Evolutionary conservation across 2,113 vertebrate species (phyloP).

Genomic region (Potamarius usumacintae): DNA sequence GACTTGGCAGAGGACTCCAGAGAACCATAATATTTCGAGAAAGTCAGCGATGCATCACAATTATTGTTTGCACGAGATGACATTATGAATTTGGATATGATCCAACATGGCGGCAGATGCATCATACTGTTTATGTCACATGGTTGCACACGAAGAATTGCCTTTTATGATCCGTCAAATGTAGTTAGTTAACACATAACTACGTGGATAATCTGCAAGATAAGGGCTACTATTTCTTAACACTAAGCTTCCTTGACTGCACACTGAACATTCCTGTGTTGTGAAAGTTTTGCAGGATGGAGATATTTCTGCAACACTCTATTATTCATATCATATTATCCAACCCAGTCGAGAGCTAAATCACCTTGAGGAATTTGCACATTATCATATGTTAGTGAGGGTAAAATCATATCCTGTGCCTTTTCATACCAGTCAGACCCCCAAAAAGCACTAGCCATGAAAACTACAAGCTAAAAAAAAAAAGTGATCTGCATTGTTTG

Average conservation of each 20-base stretch:
- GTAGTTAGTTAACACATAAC: background rate
- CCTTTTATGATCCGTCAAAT: background rate
- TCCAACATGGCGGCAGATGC: no score
- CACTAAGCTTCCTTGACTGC: background rate
- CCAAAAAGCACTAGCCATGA: slow-evolving; percentile 18
- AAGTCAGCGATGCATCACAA: no score
- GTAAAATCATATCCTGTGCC: background rate
- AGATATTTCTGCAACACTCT: background rate
- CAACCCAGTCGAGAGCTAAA: background rate
- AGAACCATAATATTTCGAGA: no score
- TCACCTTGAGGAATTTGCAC: slow-evolving; percentile 6
- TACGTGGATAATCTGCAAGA: background rate
- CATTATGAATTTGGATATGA: no score
- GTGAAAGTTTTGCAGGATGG: background rate
- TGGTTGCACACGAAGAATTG: no score
- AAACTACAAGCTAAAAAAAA: background rate
- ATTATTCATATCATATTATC: slow-evolving; percentile 12
- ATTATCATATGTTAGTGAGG: background rate
- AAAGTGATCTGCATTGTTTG: slow-evolving; percentile 13
- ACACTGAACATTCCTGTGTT: background rate
- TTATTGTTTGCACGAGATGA: no score
- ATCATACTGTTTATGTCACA: no score
- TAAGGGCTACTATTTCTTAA: background rate
- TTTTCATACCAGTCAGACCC: background rate
- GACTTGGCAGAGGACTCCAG: no score